These are phyloP conservation scores for Anas georgica DNA, from an alignment of 2,797 vertebrate species.

Conservation along the genomic window DNA sequence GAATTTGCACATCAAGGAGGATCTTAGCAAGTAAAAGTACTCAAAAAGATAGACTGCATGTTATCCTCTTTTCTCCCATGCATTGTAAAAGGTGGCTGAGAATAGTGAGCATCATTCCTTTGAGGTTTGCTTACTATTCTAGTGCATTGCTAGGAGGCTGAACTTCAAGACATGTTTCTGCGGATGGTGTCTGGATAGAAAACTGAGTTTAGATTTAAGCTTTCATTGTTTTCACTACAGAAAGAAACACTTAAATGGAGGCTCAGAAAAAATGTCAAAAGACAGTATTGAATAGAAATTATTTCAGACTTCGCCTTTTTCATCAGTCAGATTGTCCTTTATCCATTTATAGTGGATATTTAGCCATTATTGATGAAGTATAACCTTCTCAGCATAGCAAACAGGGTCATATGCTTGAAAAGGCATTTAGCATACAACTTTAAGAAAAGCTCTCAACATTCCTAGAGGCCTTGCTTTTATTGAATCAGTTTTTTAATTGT, in stretches of 20 bases:
- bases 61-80: background rate
- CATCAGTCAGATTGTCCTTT: background rate
- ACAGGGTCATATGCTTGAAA: background rate
- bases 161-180: background rate
- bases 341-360: background rate
- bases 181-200: background rate
- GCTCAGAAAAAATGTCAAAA: background rate
- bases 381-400: background rate
- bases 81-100: background rate
- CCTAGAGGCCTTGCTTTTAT: background rate
- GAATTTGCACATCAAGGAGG: background rate
- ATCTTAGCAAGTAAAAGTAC: background rate
- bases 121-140: background rate
- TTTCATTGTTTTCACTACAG: background rate
- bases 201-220: background rate
- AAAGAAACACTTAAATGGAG: background rate
- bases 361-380: background rate
- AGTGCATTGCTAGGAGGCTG: background rate
- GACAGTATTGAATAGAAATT: background rate
- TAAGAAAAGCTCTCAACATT: background rate
- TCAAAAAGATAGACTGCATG: background rate
- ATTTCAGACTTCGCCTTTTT: background rate
- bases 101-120: background rate
- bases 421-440: background rate
- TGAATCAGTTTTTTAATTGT: background rate